Evolutionary conservation across 2,888 invertebrate genomes (phyloP).

Genomic region (Epiblema foenella): DNA sequence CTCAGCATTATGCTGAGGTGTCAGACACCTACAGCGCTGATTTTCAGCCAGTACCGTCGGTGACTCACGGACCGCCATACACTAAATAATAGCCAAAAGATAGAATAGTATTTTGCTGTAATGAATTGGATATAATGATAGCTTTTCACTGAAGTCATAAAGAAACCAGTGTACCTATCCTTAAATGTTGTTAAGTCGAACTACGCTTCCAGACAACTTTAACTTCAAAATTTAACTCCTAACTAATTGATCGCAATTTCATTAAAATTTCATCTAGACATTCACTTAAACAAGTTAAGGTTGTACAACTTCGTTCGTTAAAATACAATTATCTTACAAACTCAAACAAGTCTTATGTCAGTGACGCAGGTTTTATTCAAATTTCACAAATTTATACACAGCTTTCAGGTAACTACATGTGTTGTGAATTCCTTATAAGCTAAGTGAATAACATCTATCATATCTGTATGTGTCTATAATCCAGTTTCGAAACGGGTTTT

Average conservation of each 20-base stretch:
- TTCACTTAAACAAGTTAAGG: slow-evolving; percentile 33
- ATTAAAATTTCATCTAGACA: slow-evolving; percentile 35
- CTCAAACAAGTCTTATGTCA: slow-evolving; percentile 12
- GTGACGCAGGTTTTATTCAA: slow-evolving; percentile 37
- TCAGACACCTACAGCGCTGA: no score
- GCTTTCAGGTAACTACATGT: slow-evolving; percentile 20
- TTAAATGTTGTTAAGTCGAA: neutral
- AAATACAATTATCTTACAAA: slow-evolving; percentile 33
- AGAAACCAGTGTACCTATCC: neutral
- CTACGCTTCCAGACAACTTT: neutral
- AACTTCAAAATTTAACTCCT: slow-evolving; percentile 14
- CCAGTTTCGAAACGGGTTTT: no score
- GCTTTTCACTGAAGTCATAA: no score
- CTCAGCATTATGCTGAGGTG: no score
- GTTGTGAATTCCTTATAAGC: slow-evolving; percentile 14
- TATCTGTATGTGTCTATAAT: no score
- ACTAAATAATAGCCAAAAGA: no score
- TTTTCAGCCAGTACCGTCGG: no score
- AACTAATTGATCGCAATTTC: slow-evolving; percentile 31
- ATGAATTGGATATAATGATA: no score
- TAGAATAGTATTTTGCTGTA: no score
- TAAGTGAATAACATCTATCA: neutral
- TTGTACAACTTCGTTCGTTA: slow-evolving; percentile 37
- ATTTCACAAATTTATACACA: slow-evolving; percentile 32
- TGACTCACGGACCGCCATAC: no score